phyloP scores from a whole-genome alignment of 2,797 vertebrate species.

The Hippopotamyrus pictus region DNA sequence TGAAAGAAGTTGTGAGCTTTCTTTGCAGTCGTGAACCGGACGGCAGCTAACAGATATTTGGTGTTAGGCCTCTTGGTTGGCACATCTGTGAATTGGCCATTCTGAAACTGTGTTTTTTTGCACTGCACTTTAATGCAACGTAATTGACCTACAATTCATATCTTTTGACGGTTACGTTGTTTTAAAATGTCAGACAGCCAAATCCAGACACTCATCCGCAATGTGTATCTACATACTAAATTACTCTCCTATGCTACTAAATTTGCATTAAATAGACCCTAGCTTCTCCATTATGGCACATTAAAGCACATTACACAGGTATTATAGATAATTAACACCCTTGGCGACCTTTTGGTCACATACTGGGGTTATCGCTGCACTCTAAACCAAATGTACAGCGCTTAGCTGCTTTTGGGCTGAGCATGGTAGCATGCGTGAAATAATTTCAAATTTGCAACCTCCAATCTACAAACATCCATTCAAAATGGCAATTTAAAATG shows the following conservation, averaged over 20 bases:
- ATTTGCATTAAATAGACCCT: conserved; percentile 18
- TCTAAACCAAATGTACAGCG: conserved; percentile 3
- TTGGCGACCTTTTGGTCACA: background rate
- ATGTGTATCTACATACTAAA: conserved; percentile 6
- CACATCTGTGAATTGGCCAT: background rate
- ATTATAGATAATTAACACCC: conserved; percentile 22
- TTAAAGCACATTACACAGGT: conserved; percentile 5
- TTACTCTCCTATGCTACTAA: conserved; percentile 10
- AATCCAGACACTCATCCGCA: background rate
- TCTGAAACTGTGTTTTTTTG: background rate
- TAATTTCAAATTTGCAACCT: background rate
- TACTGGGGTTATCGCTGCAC: background rate
- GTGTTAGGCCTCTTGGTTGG: background rate
- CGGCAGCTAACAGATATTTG: background rate
- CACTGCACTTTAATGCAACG: background rate
- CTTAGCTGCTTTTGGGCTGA: conserved; percentile 4
- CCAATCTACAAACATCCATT: background rate
- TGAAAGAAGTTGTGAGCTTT: background rate
- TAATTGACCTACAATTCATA: background rate
- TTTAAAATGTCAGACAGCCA: background rate
- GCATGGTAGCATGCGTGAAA: background rate
- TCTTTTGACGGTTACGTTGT: background rate
- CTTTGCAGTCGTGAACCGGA: background rate
- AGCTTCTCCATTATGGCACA: conserved; percentile 5
- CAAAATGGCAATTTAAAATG: background rate